Evolutionary conservation across 2,888 invertebrate genomes (phyloP).

Genomic region (Mesorhabditis spiculigera): DNA sequence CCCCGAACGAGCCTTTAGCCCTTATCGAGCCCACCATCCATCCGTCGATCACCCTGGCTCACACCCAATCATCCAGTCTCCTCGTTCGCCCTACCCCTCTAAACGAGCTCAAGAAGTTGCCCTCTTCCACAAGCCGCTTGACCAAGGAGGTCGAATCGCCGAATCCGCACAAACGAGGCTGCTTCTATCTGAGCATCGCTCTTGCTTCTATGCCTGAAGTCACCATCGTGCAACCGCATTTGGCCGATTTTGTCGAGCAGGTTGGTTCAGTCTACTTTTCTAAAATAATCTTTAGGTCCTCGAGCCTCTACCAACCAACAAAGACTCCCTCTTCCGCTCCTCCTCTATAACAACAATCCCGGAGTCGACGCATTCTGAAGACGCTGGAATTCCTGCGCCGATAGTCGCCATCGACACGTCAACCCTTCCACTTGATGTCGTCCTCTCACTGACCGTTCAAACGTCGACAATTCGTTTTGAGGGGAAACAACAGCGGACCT

Average conservation of each 20-base stretch:
- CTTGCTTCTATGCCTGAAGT: conserved; percentile 94
- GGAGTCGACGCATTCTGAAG: background rate
- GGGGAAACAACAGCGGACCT: conserved; percentile 39
- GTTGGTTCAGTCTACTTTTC: conserved; percentile 63
- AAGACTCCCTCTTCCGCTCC: background rate
- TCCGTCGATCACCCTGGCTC: background rate
- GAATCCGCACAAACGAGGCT: conserved; percentile 71
- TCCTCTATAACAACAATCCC: background rate
- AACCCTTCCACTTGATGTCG: conserved; percentile 95
- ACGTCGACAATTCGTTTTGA: conserved; percentile 87
- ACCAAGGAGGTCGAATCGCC: background rate
- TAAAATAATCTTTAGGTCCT: conserved; percentile 21
- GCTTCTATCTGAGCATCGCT: conserved; percentile 89
- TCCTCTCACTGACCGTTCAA: conserved; percentile 96
- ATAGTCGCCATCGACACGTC: conserved; percentile 34
- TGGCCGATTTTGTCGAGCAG: conserved; percentile 86
- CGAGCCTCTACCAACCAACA: conserved; percentile 31
- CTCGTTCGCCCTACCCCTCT: background rate
- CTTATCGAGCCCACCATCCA: background rate
- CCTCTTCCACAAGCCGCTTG: background rate
- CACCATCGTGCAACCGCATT: conserved; percentile 92
- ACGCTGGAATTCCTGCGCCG: background rate
- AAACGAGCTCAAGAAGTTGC: background rate
- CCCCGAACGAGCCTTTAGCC: no score
- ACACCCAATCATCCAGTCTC: background rate